Percentiles rank a stretch among this genome's conserved stretches.
Conservation (phyloP, 30 jellyfish, hydroid and myxozoan species). For the Hydra vulgaris region DNA sequence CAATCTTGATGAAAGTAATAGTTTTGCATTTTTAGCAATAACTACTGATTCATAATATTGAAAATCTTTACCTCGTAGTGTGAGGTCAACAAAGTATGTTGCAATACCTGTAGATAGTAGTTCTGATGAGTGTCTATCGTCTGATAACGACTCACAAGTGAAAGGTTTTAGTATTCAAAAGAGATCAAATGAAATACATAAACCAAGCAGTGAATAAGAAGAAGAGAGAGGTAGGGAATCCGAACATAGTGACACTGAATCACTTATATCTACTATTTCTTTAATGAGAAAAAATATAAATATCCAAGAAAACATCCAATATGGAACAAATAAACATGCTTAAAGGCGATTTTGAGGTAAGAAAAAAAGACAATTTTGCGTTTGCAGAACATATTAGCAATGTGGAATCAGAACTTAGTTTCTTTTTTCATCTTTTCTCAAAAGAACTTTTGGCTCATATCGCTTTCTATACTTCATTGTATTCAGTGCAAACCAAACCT, state of each 20-base stretch:
- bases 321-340: background rate
- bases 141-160: too few species aligned
- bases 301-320: background rate
- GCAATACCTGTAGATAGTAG: too few species aligned
- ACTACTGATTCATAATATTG: too few species aligned
- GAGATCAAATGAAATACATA: background rate
- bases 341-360: background rate
- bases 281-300: background rate
- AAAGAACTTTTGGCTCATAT: background rate
- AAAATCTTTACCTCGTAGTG: too few species aligned
- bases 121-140: too few species aligned
- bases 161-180: background rate
- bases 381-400: background rate
- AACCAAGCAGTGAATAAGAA: background rate
- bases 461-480: slow-evolving; percentile 17
- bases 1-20: too few species aligned
- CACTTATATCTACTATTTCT: background rate
- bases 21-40: too few species aligned
- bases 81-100: too few species aligned
- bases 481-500: slow-evolving; percentile 26
- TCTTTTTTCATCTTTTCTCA: background rate
- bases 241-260: background rate
- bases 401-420: slow-evolving; percentile 1
- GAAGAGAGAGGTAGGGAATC: too few species aligned
- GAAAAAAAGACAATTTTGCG: background rate